Percentiles rank a stretch among this genome's conserved stretches.
Conservation (phyloP, 2,888 invertebrate genomes). For the Coelopa pilipes region DNA sequence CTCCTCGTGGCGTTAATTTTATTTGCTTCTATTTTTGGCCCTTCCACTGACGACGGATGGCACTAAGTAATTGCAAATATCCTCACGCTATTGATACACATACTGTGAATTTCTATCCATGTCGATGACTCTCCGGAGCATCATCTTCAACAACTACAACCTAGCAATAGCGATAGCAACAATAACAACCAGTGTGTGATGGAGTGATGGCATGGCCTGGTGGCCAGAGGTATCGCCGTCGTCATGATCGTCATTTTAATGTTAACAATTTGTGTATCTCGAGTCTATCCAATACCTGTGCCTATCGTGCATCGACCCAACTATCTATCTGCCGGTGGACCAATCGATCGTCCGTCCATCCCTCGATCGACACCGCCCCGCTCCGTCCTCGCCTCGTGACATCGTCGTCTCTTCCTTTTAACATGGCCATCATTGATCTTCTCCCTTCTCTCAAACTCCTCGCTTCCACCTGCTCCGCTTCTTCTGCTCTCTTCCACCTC, state of each 20-base stretch:
- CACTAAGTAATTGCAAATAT: slow-evolving; percentile 32
- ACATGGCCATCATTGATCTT: background rate
- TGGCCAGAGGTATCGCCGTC: background rate
- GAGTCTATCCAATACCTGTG: background rate
- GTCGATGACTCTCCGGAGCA: background rate
- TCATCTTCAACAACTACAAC: slow-evolving; percentile 25
- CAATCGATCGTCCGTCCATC: slow-evolving; percentile 14
- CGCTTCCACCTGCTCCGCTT: background rate
- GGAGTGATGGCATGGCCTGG: background rate
- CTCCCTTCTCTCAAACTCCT: background rate
- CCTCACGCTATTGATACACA: background rate
- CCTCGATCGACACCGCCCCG: too few species aligned
- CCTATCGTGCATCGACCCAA: background rate
- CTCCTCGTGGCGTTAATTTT: slow-evolving; percentile 10
- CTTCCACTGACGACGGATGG: slow-evolving; percentile 14
- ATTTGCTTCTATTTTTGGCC: slow-evolving; percentile 28
- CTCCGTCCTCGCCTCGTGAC: too few species aligned
- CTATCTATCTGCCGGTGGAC: background rate
- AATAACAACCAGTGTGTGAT: background rate
- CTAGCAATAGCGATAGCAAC: background rate
- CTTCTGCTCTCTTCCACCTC: background rate
- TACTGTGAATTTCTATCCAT: background rate
- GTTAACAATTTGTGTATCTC: slow-evolving; percentile 40
- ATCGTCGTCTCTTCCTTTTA: too few species aligned
- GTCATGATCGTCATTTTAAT: slow-evolving; percentile 40